Evolutionary conservation across 2,888 invertebrate genomes (phyloP), one percentile per base, ranked within the genome.

Genomic region (Selenia dentaria): DNA sequence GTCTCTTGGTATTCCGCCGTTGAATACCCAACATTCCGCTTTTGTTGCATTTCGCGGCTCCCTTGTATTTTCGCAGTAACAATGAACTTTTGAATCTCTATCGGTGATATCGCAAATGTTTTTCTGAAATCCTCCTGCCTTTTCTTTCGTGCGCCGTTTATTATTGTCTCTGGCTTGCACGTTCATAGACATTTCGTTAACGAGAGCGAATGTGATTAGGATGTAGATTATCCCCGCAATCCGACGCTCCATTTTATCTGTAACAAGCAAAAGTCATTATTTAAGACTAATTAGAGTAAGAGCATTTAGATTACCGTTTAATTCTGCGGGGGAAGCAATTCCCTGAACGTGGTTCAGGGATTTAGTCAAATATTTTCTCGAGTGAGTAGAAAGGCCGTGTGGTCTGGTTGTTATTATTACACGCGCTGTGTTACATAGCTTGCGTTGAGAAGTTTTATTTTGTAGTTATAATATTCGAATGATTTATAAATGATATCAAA

Each of bases 11-110:
- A 95, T 92, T 28, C 93, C 93, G 26, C 92, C 92, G 59, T 93
- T 93, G 80, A 95, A 94, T 31, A 96, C 93, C 93, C 94, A 94
- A 75, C 96, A 97, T 78, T 95, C 95, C 32, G 94, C 95, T 62
- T 94, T 94, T 28, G 94, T 93, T 12, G 94, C 95, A 65, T 92
- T 91, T 57, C 79, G 78, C 24, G 81, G 81, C 45, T 89, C 84
- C 42, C 90, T 86, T 32, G 90, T 87, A 40, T 91, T 92, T 63
- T 93, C 92, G 70, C 95, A 95, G 72, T 93, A 92, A 79, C 95
- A 95, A 64, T 92, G 94, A 47, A 94, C 90, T 62, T 93, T 93
- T 0, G 92, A 87, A 37, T 92, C 88, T 24, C 86, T 78, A 54
- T 84, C 90, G 26, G 91, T 90, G 50, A 93, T 88, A 62, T 92